Percentiles rank a stretch among this genome's conserved stretches.
These are phyloP conservation scores for Seriola dumerili DNA, from an alignment of 2,113 vertebrate genomes.

Conservation along the genomic window DNA sequence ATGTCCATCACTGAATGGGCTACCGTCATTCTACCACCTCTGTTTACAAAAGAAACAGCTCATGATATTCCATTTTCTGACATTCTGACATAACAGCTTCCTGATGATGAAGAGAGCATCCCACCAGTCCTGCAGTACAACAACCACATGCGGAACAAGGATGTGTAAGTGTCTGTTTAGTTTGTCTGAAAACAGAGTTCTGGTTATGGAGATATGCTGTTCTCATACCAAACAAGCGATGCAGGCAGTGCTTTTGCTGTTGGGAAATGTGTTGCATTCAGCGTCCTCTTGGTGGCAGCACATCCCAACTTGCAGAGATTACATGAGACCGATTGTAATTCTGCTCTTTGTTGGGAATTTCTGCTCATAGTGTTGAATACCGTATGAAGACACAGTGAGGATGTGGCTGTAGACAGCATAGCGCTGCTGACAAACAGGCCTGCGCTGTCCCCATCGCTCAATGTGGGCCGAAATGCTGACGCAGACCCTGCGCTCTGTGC, in stretches of 20 bases:
- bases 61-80: background rate
- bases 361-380: constrained; percentile 7
- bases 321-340: background rate
- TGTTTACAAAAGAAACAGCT: constrained; percentile 3
- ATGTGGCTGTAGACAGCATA: constrained; percentile 18
- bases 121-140: constrained; percentile 78
- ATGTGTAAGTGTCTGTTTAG: constrained; percentile 68
- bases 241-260: constrained; percentile 14
- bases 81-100: constrained; percentile 81
- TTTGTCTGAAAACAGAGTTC: background rate
- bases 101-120: constrained; percentile 86
- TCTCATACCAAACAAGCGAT: background rate
- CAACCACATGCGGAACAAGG: constrained; percentile 83
- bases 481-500: background rate
- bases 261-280: constrained; percentile 1
- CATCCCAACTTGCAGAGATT: constrained; percentile 12
- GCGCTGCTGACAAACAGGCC: constrained; percentile 12
- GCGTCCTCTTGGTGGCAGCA: constrained; percentile 77
- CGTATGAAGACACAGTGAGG: constrained; percentile 2
- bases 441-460: background rate
- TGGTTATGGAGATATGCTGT: background rate
- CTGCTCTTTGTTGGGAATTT: constrained; percentile 41
- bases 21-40: background rate
- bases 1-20: background rate
- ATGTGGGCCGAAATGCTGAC: constrained; percentile 21